Evolutionary conservation across 2,888 invertebrate genomes (phyloP), one percentile per base, ranked within the genome.

Genomic region (Tenthredo livida): DNA sequence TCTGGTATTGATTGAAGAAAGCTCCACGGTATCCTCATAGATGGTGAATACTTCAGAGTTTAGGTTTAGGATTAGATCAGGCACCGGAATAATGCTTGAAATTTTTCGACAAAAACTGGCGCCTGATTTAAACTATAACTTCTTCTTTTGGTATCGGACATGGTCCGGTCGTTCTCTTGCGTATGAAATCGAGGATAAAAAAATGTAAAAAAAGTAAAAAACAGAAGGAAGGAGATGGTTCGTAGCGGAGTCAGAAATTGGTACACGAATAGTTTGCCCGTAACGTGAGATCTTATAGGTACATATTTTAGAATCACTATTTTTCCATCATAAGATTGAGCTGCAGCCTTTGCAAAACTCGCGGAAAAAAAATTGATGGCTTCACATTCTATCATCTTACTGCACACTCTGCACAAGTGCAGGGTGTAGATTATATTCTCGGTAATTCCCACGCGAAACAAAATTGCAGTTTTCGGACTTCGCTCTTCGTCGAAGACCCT

Each of bases 391-490:
- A 7, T 10, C 50, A n/a, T 77, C 7, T 77, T 40, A 61, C 21
- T 61, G 61, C 61, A 40, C 80, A 40, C 12, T n/a, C 10, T 40
- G 33, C 21, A 17, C 2, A 25, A n/a, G n/a, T n/a, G 15, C n/a
- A n/a, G n/a, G 6, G 47, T 9, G 0, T 4, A 40, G 21, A 80
- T 61, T 40, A 15, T 40, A 15, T 29, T 37, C 33, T 78, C 9
- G 58, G 9, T 17, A 58, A 78, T 61, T 80, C 61, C 61, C 80
- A 58, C 58, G 61, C 47, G 54, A 78, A 58, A 12, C 40, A 77
- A 21, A 40, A 29, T 40, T 43, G 80, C 80, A 80, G 58, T 80
- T 80, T 80, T 37, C 80, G 37, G 80, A 80, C 80, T 80, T 80
- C 75, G n/a, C 37, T 75, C 61, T 40, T 61, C 47, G 33, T 10